A percentile compares a stretch with the other conserved stretches of the same genome.
Conservation (phyloP, 2,797 vertebrate species). For the Melanotaenia maccullochi region DNA sequence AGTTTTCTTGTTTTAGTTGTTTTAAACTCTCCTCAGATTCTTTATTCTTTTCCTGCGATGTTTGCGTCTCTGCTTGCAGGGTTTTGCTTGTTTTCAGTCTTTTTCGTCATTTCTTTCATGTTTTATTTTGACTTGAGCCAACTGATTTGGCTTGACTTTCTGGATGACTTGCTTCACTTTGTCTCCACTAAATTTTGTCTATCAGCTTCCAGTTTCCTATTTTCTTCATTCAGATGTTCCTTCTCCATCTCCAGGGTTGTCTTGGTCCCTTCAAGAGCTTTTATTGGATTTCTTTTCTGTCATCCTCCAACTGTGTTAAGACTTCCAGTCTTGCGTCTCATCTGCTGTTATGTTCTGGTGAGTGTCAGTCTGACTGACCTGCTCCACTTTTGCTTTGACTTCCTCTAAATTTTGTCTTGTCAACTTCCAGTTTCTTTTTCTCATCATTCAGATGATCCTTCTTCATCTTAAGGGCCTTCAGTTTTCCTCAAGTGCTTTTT, state of each 20-base stretch:
- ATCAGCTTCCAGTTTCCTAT: not conserved
- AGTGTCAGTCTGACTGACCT: not conserved
- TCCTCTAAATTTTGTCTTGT: not conserved
- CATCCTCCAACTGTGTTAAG: not conserved
- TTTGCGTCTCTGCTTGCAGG: not conserved
- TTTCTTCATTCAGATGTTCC: not conserved
- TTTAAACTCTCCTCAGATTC: not conserved
- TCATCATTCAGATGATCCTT: not conserved
- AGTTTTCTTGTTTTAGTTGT: not conserved
- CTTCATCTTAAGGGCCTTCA: not conserved
- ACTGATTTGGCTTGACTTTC: not conserved
- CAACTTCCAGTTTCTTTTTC: not conserved
- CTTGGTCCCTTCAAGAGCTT: not conserved
- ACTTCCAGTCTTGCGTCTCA: not conserved
- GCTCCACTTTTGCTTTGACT: not conserved
- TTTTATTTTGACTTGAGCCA: not conserved
- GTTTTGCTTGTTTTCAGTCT: not conserved
- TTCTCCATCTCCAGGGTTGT: not conserved
- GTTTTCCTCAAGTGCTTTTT: not conserved
- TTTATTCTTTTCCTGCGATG: not conserved
- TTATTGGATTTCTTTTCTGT: not conserved
- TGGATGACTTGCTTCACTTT: not conserved
- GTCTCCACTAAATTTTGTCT: not conserved
- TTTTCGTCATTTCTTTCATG: not conserved
- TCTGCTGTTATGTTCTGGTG: not conserved